Evolutionary conservation across 2,113 vertebrate species (phyloP), one percentile per base, ranked within the genome.

Genomic region (Cebidichthys violaceus): DNA sequence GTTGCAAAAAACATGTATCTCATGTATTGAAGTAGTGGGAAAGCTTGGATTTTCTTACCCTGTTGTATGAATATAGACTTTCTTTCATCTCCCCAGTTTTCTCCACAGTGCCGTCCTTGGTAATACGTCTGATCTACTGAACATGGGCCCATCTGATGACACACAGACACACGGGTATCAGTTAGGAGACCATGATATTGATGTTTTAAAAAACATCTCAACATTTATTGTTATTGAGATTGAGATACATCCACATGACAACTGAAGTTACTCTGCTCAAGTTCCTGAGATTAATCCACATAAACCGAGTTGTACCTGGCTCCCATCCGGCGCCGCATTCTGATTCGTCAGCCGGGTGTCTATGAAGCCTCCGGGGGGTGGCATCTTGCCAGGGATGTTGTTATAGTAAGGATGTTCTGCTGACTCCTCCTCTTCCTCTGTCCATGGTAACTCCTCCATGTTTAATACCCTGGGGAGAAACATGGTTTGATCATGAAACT

Each of bases 321-420:
- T 81, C 65, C 93, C 70, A 50, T 98, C 96, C 31, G 93, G 66
- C 61, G 92, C 82, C 79, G 94, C 45, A 9, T 87, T 90, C 70
- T 94, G 97, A 92, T 88, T 90, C 90, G 94, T 95, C 87, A 97
- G 92, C 71, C 97, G 94, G 31, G 94, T 87, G 83, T 99, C 97
- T 9, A 96, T 94, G 83, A 97, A 97, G 6, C 96, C 97, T 0
- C 97, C 98, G 1, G 95, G 92, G 1, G 97, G 97, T 0, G 97
- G 97, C 84, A 96, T 95, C 95, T 98, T 99, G 75, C 96, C 97
- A 0, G 97, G 97, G 85, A 98, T 94, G 85, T 95, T 98, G 94
- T 99, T 99, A 85, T 99, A 99, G 89, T 99, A 99, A 0, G 96
- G 96, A 87, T 97, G 97, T 39, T 98, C 97, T 0, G 94, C 75